phyloP scores from a whole-genome alignment of 2,797 vertebrate species.

The Kryptopterus vitreolus region DNA sequence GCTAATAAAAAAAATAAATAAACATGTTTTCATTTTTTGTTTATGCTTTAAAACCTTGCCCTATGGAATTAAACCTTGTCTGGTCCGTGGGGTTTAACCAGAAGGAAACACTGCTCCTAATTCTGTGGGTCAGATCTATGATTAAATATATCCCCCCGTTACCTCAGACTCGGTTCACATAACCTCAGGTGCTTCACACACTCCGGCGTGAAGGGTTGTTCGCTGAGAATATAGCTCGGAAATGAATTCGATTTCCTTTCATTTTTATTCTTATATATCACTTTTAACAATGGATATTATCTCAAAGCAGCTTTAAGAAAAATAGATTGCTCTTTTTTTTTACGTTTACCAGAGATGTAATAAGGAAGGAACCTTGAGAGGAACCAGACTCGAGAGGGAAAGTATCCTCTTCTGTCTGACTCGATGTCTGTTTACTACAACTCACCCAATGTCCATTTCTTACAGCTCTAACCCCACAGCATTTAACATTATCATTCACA shows the following conservation, averaged over 20 bases:
- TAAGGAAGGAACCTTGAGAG: no score
- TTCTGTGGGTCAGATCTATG: slow-evolving; percentile 30
- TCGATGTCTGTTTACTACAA: no score
- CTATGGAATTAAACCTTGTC: slow-evolving; percentile 30
- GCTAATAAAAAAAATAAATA: slow-evolving; percentile 12
- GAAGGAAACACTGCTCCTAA: slow-evolving; percentile 3
- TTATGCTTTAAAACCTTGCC: slow-evolving; percentile 27
- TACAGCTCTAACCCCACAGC: not conserved
- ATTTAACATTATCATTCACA: not conserved
- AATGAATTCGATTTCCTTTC: no score
- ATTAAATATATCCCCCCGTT: slow-evolving; percentile 28
- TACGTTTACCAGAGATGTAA: no score
- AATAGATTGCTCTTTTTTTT: no score
- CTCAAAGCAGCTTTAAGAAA: no score
- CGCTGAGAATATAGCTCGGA: no score
- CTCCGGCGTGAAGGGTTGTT: not conserved
- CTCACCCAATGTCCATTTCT: not conserved
- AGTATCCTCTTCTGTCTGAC: no score
- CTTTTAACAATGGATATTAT: no score
- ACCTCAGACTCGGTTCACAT: not conserved
- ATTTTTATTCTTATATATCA: no score
- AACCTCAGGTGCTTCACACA: not conserved
- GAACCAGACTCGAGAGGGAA: no score
- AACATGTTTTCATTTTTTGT: slow-evolving; percentile 21
- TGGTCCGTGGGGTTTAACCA: slow-evolving; percentile 17